Evolutionary conservation across 2,888 invertebrate species (phyloP).

Genomic region (Notodonta dromedarius): DNA sequence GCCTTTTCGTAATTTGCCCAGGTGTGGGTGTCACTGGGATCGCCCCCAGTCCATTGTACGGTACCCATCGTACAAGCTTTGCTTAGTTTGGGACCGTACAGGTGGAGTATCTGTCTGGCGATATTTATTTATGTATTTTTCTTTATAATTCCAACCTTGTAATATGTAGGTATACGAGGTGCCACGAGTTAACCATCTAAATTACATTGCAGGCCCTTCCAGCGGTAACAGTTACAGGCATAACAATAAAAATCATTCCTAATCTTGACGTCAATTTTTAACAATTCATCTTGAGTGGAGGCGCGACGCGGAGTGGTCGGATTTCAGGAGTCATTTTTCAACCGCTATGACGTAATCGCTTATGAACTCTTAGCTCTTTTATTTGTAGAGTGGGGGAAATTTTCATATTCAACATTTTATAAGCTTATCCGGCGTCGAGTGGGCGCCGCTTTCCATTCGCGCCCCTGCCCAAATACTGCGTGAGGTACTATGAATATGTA

Average conservation of each 20-base stretch:
- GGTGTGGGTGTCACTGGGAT: too few relatives aligned
- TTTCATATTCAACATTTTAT: constrained; percentile 73
- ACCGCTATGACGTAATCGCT: constrained; percentile 76
- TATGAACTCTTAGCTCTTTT: constrained; percentile 74
- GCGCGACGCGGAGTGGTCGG: constrained; percentile 56
- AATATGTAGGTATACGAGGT: too few relatives aligned
- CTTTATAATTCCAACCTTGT: too few relatives aligned
- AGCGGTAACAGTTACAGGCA: constrained; percentile 12
- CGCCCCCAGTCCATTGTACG: too few relatives aligned
- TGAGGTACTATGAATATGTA: not conserved
- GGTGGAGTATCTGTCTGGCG: too few relatives aligned
- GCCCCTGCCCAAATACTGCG: constrained; percentile 1
- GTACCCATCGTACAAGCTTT: too few relatives aligned
- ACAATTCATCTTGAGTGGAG: constrained; percentile 69
- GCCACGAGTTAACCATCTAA: not conserved
- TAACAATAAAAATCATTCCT: constrained; percentile 45
- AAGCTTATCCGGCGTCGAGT: constrained; percentile 45
- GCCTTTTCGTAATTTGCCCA: too few relatives aligned
- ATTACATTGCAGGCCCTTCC: not conserved
- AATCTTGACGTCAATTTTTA: constrained; percentile 65
- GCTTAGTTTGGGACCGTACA: too few relatives aligned
- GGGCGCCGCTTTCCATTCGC: constrained; percentile 1
- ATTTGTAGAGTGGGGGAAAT: constrained; percentile 67
- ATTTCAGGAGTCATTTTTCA: constrained; percentile 77
- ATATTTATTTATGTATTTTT: too few relatives aligned